Conservation (phyloP, 2,888 invertebrate species). For the Barypeithes pellucidus region DNA sequence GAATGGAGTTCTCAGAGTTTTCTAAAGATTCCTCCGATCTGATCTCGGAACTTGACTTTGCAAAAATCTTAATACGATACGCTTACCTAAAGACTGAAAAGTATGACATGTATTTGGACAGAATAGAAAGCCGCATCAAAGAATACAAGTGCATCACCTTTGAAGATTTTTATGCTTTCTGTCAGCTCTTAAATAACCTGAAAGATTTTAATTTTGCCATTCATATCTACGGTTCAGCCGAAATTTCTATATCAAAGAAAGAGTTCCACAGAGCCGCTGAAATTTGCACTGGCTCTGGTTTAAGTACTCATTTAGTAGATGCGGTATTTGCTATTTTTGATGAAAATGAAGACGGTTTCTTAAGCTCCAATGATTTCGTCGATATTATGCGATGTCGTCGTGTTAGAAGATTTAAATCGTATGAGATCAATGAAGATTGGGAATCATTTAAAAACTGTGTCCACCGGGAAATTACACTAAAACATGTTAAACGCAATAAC, state of each 20-base stretch:
- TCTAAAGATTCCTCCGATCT: constrained; percentile 88
- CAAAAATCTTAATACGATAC: constrained; percentile 94
- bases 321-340: constrained; percentile 71
- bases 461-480: background rate
- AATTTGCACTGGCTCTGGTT: constrained; percentile 92
- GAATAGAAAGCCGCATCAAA: constrained; percentile 86
- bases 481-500: too few species aligned
- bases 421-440: constrained; percentile 92
- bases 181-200: constrained; percentile 96
- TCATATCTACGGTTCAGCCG: constrained; percentile 97
- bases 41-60: constrained; percentile 97
- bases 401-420: constrained; percentile 94
- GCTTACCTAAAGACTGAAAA: constrained; percentile 91
- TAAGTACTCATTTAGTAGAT: constrained; percentile 87
- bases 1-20: constrained; percentile 97
- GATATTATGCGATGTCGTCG: constrained; percentile 98
- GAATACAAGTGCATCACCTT: constrained; percentile 91
- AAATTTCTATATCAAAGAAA: constrained; percentile 96
- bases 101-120: constrained; percentile 92
- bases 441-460: constrained; percentile 68
- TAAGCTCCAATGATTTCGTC: constrained; percentile 97
- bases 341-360: constrained; percentile 93
- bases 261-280: constrained; percentile 96
- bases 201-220: constrained; percentile 98
- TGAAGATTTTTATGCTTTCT: constrained; percentile 95